Evolutionary conservation across 2,113 vertebrate genomes (phyloP).

Genomic region (Eurystomus gularis): DNA sequence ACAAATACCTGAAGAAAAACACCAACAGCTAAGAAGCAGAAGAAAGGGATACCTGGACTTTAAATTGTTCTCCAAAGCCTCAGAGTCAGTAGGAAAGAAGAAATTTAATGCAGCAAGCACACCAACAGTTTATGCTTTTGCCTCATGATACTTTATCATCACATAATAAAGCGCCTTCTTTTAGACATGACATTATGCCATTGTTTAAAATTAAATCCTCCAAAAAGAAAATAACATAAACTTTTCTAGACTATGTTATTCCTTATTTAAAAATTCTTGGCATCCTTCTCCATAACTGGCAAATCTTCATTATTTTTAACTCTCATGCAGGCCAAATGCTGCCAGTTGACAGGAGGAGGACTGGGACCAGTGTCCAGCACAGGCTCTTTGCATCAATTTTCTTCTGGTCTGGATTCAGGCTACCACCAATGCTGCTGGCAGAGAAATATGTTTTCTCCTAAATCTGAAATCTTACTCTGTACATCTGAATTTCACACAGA

Average conservation of each 20-base stretch:
- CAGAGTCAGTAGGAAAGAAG: not conserved
- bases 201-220: slow-evolving; percentile 16
- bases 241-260: not conserved
- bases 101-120: not conserved
- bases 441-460: not conserved
- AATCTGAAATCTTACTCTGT: not conserved
- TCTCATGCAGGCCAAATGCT: not conserved
- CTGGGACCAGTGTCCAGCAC: not conserved
- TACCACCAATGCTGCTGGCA: not conserved
- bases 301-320: not conserved
- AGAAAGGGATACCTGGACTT: not conserved
- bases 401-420: not conserved
- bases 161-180: not conserved
- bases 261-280: not conserved
- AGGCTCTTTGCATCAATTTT: not conserved
- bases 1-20: not conserved
- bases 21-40: not conserved
- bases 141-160: not conserved
- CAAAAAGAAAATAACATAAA: not conserved
- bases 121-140: not conserved
- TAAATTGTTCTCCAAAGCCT: not conserved
- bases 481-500: not conserved
- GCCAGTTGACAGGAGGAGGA: not conserved
- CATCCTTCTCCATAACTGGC: not conserved
- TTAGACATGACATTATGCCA: not conserved